Percentiles rank a stretch among this genome's conserved stretches.
Evolutionary conservation across 1,140 invertebrate genomes (phyloP).

Genomic region (Ladona fulva): DNA sequence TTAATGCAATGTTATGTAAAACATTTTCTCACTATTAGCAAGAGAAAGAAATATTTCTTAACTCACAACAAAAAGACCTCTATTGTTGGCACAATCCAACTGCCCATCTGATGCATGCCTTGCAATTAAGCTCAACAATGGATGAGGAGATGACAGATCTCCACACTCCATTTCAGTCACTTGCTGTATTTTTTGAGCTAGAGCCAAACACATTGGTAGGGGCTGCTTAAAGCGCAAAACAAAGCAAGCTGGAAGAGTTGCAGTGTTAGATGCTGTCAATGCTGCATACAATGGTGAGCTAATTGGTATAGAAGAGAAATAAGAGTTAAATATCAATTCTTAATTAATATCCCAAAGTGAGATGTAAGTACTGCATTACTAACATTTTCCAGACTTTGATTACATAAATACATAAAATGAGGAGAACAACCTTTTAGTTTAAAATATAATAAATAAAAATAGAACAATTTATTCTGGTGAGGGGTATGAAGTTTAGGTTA

Average conservation of each 20-base stretch:
- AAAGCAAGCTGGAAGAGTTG: conserved; percentile 82
- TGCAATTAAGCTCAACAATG: conserved; percentile 66
- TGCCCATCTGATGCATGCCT: conserved; percentile 59
- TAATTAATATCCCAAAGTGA: too few species aligned
- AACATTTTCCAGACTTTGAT: too few species aligned
- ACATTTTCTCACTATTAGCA: not conserved
- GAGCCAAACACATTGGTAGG: conserved; percentile 69
- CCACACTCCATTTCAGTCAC: conserved; percentile 63
- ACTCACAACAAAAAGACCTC: conserved; percentile 69
- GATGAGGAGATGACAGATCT: conserved; percentile 51
- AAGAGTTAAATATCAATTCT: too few species aligned
- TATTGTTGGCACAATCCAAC: conserved; percentile 57
- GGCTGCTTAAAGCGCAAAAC: conserved; percentile 77
- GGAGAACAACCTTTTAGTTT: too few species aligned
- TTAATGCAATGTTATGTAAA: conserved; percentile 17
- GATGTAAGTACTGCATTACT: too few species aligned
- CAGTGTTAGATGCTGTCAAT: conserved; percentile 73
- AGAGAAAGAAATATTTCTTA: conserved; percentile 7
- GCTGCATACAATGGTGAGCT: conserved; percentile 66
- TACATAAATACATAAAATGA: too few species aligned
- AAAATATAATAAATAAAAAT: too few species aligned
- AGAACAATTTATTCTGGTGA: too few species aligned
- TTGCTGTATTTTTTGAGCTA: conserved; percentile 62
- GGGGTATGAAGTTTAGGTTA: too few species aligned
- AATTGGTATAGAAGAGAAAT: too few species aligned